phyloP scores from a whole-genome alignment of 2,888 invertebrate species.

The Baccha elongata region DNA sequence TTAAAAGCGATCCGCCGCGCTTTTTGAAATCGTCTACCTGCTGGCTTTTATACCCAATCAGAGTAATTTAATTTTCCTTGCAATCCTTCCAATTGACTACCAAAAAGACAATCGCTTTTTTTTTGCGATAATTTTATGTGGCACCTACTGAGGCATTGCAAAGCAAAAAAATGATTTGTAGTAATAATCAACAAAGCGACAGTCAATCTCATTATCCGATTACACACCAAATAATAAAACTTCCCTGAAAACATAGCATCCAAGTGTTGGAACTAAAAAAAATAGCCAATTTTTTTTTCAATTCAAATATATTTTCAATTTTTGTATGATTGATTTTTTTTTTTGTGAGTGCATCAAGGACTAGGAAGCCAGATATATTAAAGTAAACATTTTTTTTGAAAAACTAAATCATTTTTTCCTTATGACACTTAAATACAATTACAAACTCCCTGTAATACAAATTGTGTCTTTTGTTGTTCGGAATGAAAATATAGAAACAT shows the following conservation, averaged over 20 bases:
- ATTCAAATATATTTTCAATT: constrained; percentile 59
- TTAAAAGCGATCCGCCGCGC: too few relatives aligned
- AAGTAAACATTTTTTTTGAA: constrained; percentile 2
- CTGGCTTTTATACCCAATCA: too few relatives aligned
- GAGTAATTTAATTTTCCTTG: too few relatives aligned
- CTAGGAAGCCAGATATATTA: constrained; percentile 18
- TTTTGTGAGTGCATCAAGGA: constrained; percentile 44
- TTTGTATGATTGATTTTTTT: constrained; percentile 47
- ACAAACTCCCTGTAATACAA: constrained; percentile 63
- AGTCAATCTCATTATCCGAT: too few relatives aligned
- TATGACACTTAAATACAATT: constrained; percentile 69
- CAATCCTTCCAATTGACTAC: too few relatives aligned
- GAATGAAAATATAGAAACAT: constrained; percentile 24
- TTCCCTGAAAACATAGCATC: background rate
- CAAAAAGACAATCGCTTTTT: too few relatives aligned
- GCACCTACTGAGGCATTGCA: too few relatives aligned
- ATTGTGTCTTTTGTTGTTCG: constrained; percentile 62
- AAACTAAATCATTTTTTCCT: constrained; percentile 18
- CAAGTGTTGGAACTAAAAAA: constrained; percentile 5
- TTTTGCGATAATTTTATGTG: too few relatives aligned
- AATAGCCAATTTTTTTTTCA: constrained; percentile 53
- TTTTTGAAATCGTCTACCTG: too few relatives aligned
- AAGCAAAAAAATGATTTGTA: too few relatives aligned
- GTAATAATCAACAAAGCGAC: too few relatives aligned
- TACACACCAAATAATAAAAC: too few relatives aligned